phyloP scores from a whole-genome alignment of 2,888 invertebrate genomes.

The Unio delphinus region DNA sequence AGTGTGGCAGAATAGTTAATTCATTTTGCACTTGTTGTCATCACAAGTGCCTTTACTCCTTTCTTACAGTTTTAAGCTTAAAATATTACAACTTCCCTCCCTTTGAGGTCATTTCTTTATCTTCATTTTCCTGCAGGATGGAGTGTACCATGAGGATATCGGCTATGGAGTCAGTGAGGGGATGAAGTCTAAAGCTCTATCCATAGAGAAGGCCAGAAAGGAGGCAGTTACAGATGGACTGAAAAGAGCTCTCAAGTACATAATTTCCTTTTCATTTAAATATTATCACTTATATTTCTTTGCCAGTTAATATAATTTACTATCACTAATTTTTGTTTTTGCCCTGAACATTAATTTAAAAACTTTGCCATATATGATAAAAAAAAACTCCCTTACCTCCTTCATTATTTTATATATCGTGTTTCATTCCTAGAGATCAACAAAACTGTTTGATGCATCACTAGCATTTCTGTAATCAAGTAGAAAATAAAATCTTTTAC shows the following conservation, averaged over 20 bases:
- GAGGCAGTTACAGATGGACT: constrained; percentile 72
- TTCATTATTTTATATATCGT: no score
- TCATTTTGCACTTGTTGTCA: no score
- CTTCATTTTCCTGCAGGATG: constrained; percentile 59
- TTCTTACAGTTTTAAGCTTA: neutral
- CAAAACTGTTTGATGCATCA: no score
- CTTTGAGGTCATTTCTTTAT: neutral
- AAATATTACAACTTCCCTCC: neutral
- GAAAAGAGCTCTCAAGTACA: constrained; percentile 71
- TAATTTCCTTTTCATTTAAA: neutral
- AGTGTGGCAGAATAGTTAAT: no score
- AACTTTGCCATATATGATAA: no score
- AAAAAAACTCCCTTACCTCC: no score
- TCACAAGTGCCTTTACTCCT: neutral
- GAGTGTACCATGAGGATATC: constrained; percentile 71
- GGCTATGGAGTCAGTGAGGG: constrained; percentile 73
- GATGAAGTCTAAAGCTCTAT: constrained; percentile 71
- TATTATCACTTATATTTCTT: neutral
- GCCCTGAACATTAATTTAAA: no score
- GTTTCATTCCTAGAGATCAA: no score
- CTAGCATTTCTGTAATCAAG: no score
- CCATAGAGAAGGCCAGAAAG: constrained; percentile 71
- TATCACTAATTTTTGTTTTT: no score
- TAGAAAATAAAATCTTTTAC: no score
- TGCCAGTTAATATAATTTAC: neutral